These are phyloP conservation scores for Arrhopalites spinosus DNA, from an alignment of 2,888 invertebrate species.

Conservation along the genomic window DNA sequence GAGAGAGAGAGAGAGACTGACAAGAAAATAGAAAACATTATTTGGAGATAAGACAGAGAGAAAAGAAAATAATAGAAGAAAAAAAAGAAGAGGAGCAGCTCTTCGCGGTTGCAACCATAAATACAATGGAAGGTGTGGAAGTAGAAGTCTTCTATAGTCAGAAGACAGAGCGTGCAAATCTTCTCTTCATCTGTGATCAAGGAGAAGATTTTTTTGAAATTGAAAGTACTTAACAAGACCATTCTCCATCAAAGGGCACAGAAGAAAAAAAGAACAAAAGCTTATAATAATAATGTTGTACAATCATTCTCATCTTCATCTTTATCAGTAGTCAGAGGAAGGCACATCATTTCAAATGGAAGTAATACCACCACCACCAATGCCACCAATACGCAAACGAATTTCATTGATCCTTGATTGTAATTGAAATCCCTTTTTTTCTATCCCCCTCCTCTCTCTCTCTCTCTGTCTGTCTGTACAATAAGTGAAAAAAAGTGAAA, in stretches of 20 bases:
- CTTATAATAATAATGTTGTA: not conserved
- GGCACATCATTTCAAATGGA: too few relatives aligned
- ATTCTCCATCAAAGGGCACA: not conserved
- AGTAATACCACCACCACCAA: too few relatives aligned
- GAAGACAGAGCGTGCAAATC: conserved; percentile 25
- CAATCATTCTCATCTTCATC: too few relatives aligned
- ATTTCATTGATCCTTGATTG: too few relatives aligned
- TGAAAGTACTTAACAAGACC: conserved; percentile 28
- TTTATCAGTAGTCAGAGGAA: too few relatives aligned
- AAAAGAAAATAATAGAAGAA: not conserved
- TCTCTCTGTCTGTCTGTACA: too few relatives aligned
- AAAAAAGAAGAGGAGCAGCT: not conserved
- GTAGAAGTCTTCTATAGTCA: not conserved
- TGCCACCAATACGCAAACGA: too few relatives aligned
- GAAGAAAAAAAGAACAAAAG: too few relatives aligned
- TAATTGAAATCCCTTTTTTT: too few relatives aligned
- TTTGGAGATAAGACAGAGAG: conserved; percentile 15
- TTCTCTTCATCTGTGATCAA: conserved; percentile 15
- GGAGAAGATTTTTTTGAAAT: conserved; percentile 6
- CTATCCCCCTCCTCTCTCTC: not conserved
- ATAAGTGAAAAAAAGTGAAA: too few relatives aligned
- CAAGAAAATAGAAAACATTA: too few relatives aligned
- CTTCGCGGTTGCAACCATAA: not conserved
- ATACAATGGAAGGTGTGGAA: conserved; percentile 27
- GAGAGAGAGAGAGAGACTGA: not conserved